A percentile compares a stretch with the other conserved stretches of the same genome.
Conservation (phyloP, 1,140 invertebrate species). For the Philopotamus ludificatus region DNA sequence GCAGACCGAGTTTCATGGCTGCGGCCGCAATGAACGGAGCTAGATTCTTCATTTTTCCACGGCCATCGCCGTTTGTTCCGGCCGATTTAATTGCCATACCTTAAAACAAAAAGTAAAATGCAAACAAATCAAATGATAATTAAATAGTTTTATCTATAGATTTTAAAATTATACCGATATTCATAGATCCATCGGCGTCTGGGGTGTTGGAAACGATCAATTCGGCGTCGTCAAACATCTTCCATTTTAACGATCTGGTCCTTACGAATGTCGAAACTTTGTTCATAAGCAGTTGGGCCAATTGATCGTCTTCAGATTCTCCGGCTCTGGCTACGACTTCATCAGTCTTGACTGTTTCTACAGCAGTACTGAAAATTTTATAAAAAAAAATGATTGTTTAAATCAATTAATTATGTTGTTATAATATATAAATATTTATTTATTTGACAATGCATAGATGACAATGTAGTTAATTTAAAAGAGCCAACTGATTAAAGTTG, state of each 20-base stretch:
- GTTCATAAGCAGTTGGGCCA: slow-evolving; percentile 67
- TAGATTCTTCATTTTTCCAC: slow-evolving; percentile 73
- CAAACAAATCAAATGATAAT: neutral
- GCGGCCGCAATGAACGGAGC: slow-evolving; percentile 72
- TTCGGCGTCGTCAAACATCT: slow-evolving; percentile 71
- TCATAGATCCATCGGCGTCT: slow-evolving; percentile 68
- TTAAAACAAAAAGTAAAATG: slow-evolving; percentile 31
- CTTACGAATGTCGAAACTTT: slow-evolving; percentile 73
- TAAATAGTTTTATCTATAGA: neutral
- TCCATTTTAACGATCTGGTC: slow-evolving; percentile 67
- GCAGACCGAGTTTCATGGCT: slow-evolving; percentile 74
- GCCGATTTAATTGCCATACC: slow-evolving; percentile 68
- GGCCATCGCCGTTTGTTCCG: slow-evolving; percentile 59
- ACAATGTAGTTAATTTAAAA: neutral
- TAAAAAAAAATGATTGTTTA: slow-evolving; percentile 2
- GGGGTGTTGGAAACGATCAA: slow-evolving; percentile 68
- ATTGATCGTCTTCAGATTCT: slow-evolving; percentile 66
- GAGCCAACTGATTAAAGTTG: no score
- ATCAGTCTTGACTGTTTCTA: neutral
- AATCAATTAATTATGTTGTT: no score
- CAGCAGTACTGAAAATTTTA: slow-evolving; percentile 16
- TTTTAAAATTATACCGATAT: slow-evolving; percentile 55
- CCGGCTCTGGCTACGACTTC: slow-evolving; percentile 45
- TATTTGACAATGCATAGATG: no score
- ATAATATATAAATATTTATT: neutral